Evolutionary conservation across 2,888 invertebrate genomes (phyloP).

Genomic region (Leucozona laternaria): DNA sequence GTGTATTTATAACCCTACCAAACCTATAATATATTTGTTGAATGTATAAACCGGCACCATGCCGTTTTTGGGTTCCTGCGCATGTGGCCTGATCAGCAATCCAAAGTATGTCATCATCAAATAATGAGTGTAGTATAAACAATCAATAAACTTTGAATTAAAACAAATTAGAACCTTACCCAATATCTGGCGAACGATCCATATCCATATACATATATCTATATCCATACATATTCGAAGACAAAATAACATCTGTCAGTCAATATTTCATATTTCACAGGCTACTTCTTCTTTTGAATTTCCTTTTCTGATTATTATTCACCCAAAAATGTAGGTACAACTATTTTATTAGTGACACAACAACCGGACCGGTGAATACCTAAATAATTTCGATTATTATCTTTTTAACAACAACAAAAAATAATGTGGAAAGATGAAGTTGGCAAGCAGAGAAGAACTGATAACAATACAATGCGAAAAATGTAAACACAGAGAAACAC

Average conservation of each 20-base stretch:
- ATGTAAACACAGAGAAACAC: slow-evolving; percentile 52
- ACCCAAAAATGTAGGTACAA: neutral
- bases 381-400: slow-evolving; percentile 15
- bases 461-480: slow-evolving; percentile 53
- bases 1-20: no score
- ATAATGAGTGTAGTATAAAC: neutral
- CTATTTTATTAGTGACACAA: slow-evolving; percentile 26
- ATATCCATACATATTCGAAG: slow-evolving; percentile 54
- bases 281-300: slow-evolving; percentile 44
- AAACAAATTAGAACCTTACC: slow-evolving; percentile 59
- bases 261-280: slow-evolving; percentile 26
- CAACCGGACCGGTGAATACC: slow-evolving; percentile 2
- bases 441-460: slow-evolving; percentile 50
- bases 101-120: neutral
- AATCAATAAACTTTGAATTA: neutral
- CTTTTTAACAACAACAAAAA: slow-evolving; percentile 19
- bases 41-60: no score
- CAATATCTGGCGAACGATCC: slow-evolving; percentile 35
- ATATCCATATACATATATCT: neutral
- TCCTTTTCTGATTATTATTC: slow-evolving; percentile 34
- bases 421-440: slow-evolving; percentile 59
- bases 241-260: slow-evolving; percentile 49
- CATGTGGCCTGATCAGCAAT: neutral
- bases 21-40: no score
- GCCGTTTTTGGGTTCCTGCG: no score